Conservation (phyloP, 2,113 vertebrate species). For the Harpagus bidentatus region DNA sequence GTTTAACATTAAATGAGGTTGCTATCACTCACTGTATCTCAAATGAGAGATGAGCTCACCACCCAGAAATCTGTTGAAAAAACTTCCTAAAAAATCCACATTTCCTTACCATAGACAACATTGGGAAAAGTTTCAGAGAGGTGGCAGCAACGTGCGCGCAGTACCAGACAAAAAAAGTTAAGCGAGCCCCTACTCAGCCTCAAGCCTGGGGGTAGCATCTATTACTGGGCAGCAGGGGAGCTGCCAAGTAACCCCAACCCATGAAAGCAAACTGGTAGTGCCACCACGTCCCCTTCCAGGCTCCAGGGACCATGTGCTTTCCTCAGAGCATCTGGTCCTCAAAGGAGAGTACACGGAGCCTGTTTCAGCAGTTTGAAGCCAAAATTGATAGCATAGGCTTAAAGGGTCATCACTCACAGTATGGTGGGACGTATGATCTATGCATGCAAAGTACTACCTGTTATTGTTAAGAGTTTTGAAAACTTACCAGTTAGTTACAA, state of each 20-base stretch:
- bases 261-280: neutral
- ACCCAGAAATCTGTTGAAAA: neutral
- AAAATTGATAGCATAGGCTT: neutral
- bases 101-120: neutral
- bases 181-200: neutral
- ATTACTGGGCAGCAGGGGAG: neutral
- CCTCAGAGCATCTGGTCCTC: neutral
- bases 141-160: rapidly evolving
- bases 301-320: neutral
- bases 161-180: neutral
- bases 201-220: neutral
- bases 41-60: neutral
- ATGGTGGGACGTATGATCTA: neutral
- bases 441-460: neutral
- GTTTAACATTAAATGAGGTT: neutral
- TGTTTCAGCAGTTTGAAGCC: neutral
- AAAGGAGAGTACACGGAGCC: neutral
- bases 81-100: neutral
- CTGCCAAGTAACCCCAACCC: neutral
- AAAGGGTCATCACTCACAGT: neutral
- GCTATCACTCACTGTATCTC: neutral
- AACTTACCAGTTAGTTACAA: neutral
- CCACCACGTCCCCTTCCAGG: neutral
- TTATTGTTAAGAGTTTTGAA: neutral
- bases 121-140: neutral